Percentiles rank a stretch among this genome's conserved stretches.
These are phyloP conservation scores for Tangara arthus DNA, from an alignment of 2,797 vertebrate genomes.

Conservation along the genomic window DNA sequence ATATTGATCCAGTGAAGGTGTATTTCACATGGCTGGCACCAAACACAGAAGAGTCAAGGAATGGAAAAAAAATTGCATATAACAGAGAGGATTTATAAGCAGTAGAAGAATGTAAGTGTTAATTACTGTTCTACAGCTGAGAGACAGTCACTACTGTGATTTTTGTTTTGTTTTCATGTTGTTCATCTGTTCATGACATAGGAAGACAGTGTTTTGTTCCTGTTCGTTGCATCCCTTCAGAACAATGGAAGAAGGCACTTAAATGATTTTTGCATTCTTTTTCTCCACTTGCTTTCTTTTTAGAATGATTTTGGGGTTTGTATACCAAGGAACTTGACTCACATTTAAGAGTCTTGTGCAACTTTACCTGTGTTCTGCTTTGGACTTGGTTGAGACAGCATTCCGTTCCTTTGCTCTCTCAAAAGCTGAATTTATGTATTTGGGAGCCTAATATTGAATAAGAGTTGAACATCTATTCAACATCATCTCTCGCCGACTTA, in stretches of 20 bases:
- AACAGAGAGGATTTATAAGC: constrained; percentile 86
- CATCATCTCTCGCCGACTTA: background rate
- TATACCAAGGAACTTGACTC: background rate
- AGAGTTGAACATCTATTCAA: background rate
- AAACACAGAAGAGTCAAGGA: constrained; percentile 45
- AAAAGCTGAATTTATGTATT: background rate
- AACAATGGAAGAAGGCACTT: background rate
- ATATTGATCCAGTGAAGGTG: constrained; percentile 89
- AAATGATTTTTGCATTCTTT: background rate
- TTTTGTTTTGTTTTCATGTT: background rate
- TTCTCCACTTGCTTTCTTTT: background rate
- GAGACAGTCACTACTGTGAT: background rate
- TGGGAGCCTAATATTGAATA: background rate
- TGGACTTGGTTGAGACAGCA: background rate
- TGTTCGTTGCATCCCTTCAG: background rate
- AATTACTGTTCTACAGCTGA: background rate
- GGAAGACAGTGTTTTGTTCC: background rate
- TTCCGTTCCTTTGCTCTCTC: background rate
- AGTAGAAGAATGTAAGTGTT: constrained; percentile 20
- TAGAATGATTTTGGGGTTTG: background rate
- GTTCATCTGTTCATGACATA: background rate
- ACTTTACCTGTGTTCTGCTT: background rate
- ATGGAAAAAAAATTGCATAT: constrained; percentile 50
- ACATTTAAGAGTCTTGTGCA: background rate
- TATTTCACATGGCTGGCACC: constrained; percentile 88